These are phyloP conservation scores for Latheticus oryzae DNA, from an alignment of 2,888 invertebrate species.

Conservation along the genomic window DNA sequence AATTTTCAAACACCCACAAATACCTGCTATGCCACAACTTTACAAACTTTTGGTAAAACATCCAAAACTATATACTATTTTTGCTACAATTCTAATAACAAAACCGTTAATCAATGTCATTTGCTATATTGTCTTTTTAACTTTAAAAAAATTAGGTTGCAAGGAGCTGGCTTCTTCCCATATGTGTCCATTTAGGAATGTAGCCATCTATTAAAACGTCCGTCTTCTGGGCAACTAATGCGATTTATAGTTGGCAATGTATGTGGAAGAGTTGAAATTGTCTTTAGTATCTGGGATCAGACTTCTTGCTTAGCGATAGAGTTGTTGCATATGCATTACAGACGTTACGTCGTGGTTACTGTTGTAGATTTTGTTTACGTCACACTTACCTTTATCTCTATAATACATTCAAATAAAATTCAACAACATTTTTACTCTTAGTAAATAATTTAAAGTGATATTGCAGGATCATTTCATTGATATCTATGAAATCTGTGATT, in stretches of 20 bases:
- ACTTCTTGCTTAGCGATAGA: conserved; percentile 45
- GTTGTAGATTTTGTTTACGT: conserved; percentile 45
- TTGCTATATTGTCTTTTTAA: conserved; percentile 3
- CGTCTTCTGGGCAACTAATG: conserved; percentile 36
- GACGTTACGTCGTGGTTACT: conserved; percentile 44
- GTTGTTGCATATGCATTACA: conserved; percentile 49
- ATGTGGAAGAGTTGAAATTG: conserved; percentile 45
- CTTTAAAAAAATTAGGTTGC: conserved; percentile 14
- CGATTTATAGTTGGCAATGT: conserved; percentile 43
- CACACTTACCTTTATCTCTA: conserved; percentile 44
- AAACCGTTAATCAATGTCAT: conserved; percentile 13
- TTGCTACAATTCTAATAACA: not conserved
- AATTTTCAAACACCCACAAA: conserved; percentile 40
- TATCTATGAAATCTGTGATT: conserved; percentile 27
- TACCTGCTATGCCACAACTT: conserved; percentile 29
- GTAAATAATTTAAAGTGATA: conserved; percentile 25
- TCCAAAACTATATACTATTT: conserved; percentile 4
- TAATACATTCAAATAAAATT: conserved; percentile 38
- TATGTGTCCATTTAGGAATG: conserved; percentile 31
- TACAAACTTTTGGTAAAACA: conserved; percentile 26
- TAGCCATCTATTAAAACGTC: conserved; percentile 40
- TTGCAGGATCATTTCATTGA: conserved; percentile 7
- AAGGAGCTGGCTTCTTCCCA: conserved; percentile 21
- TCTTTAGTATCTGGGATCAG: conserved; percentile 46
- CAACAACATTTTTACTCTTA: conserved; percentile 23